Evolutionary conservation across 2,113 vertebrate species (phyloP), one percentile per base, ranked within the genome.

Genomic region (Lepisosteus osseus): DNA sequence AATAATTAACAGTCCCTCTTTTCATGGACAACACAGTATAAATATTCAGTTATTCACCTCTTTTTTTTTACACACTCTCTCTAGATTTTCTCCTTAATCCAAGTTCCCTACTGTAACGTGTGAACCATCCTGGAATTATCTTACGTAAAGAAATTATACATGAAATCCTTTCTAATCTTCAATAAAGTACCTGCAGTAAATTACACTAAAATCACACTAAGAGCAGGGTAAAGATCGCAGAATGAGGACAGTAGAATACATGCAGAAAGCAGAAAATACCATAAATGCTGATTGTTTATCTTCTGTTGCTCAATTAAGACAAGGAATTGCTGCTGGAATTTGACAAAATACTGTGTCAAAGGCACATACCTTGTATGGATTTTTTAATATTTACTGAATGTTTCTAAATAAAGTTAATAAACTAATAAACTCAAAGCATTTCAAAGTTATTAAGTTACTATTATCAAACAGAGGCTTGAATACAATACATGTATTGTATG

Each of bases 91-190:
- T 12, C 43, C n/a, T 55, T 57, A 44, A 40, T 67, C 54, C 8
- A 17, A 41, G n/a, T 51, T 13, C 9, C 15, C 15, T 63, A 29
- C 2, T 72, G 68, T 41, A 55, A 40, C 44, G 56, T 43, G 59
- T 14, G 13, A 42, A 5, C 7, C 44, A 5, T 42, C 56, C 55
- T 45, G 54, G 29, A 40, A 41, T 11, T 44, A 6, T 51, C 9
- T 9, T 51, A 9, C 5, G 47, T 9, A 9, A 51, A 6, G 47
- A 5, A 9, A 6, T 51, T 5, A 51, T 51, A 51, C 47, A 5
- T 9, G 5, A 86, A 85, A 86, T 85, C 79, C 78, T 69, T 67
- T 69, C 75, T 85, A 83, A 84, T 86, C 85, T 63, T 13, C 64
- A 72, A 85, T 83, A 77, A 80, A 72, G 75, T 77, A 72, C 70